phyloP scores from a whole-genome alignment of 2,888 invertebrate species.

The Caenorhabditis afra region DNA sequence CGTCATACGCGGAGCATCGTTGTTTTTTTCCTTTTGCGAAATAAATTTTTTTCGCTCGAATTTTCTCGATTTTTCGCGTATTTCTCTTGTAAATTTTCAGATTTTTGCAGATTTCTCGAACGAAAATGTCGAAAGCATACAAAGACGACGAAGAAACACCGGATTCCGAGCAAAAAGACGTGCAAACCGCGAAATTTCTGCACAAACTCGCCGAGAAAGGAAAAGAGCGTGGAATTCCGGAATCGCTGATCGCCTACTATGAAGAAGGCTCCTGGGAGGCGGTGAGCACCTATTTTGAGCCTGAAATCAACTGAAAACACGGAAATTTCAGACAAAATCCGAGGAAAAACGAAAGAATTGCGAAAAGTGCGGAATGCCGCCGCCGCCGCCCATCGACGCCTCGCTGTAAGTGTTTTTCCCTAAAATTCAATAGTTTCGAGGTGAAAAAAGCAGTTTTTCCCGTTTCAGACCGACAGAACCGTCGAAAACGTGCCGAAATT shows the following conservation, averaged over 20 bases:
- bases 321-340: constrained; percentile 25
- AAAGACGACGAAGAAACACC: background rate
- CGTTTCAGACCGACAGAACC: background rate
- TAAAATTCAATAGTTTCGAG: too few relatives aligned
- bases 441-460: background rate
- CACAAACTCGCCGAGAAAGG: constrained; percentile 44
- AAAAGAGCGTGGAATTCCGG: constrained; percentile 27
- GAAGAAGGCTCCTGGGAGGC: constrained; percentile 43
- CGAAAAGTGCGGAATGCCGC: constrained; percentile 38
- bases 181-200: constrained; percentile 31
- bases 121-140: constrained; percentile 31
- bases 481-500: constrained; percentile 10
- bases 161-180: constrained; percentile 21
- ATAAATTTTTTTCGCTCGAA: too few relatives aligned
- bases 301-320: background rate
- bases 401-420: constrained; percentile 11
- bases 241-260: constrained; percentile 20
- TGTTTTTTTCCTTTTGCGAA: constrained; percentile 2
- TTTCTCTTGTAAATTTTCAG: background rate
- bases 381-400: constrained; percentile 25
- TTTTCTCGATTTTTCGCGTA: background rate
- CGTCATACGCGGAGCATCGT: constrained; percentile 36
- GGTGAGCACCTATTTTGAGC: background rate
- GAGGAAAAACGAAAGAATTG: constrained; percentile 31
- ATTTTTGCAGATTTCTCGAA: background rate